These are phyloP conservation scores for Lagocephalus sceleratus DNA, from an alignment of 2,797 vertebrate species.

Conservation along the genomic window DNA sequence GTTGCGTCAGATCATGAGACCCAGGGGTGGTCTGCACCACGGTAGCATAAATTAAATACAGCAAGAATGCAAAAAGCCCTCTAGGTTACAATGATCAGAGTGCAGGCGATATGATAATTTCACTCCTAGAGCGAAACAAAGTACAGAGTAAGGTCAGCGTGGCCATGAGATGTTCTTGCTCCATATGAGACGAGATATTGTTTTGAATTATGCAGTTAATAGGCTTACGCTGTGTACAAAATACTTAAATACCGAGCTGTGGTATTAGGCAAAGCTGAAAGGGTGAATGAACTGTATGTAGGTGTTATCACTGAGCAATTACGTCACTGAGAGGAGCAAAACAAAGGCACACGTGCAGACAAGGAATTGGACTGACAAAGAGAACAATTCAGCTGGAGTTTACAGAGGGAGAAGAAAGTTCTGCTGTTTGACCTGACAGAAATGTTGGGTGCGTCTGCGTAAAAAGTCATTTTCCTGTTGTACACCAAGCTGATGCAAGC, in stretches of 20 bases:
- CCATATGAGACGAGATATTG: slow-evolving; percentile 5
- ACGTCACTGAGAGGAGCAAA: not conserved
- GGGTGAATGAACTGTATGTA: slow-evolving; percentile 3
- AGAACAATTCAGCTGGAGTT: slow-evolving; percentile 10
- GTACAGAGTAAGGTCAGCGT: slow-evolving; percentile 4
- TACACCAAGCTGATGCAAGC: not conserved
- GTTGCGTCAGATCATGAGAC: no score
- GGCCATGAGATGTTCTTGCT: slow-evolving; percentile 6
- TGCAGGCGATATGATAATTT: no score
- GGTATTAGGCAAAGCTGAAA: not conserved
- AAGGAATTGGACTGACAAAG: not conserved
- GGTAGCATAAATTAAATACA: no score
- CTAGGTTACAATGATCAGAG: no score
- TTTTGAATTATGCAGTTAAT: slow-evolving; percentile 43
- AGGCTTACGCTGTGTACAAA: slow-evolving; percentile 45
- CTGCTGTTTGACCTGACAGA: not conserved
- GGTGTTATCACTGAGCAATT: slow-evolving; percentile 1
- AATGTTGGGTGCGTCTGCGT: not conserved
- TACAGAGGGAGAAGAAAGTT: slow-evolving; percentile 4
- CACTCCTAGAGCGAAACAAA: no score
- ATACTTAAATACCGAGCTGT: slow-evolving; percentile 21
- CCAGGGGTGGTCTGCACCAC: no score
- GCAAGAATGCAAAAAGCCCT: no score
- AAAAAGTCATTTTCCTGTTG: no score
- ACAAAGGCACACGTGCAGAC: slow-evolving; percentile 16